phyloP scores from a whole-genome alignment of 2,888 invertebrate genomes.

The Drosophila paramelanica region DNA sequence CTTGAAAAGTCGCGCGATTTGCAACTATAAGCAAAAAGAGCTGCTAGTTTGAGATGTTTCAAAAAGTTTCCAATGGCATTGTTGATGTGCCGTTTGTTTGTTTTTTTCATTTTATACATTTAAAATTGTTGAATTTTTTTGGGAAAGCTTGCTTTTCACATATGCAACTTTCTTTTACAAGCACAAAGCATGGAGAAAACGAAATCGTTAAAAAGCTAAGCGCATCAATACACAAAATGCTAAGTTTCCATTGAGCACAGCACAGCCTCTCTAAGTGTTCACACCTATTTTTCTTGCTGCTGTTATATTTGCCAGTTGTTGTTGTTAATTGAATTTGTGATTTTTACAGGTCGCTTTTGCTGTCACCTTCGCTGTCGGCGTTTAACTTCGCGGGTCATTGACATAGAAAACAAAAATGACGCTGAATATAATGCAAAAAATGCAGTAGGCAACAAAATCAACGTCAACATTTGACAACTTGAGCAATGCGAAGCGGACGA shows the following conservation, averaged over 20 bases:
- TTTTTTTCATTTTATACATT: neutral
- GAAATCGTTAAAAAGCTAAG: slow-evolving; percentile 39
- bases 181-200: slow-evolving; percentile 27
- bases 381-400: slow-evolving; percentile 53
- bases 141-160: slow-evolving; percentile 39
- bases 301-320: slow-evolving; percentile 7
- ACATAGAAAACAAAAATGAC: slow-evolving; percentile 48
- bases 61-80: slow-evolving; percentile 8
- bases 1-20: slow-evolving; percentile 62
- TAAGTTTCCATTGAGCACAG: slow-evolving; percentile 1
- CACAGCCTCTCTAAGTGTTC: slow-evolving; percentile 18
- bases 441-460: slow-evolving; percentile 28
- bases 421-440: slow-evolving; percentile 25
- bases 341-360: slow-evolving; percentile 28
- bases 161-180: slow-evolving; percentile 45
- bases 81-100: slow-evolving; percentile 1
- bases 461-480: slow-evolving; percentile 29
- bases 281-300: slow-evolving; percentile 10
- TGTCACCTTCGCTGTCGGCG: slow-evolving; percentile 8
- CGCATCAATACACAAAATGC: slow-evolving; percentile 32
- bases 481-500: slow-evolving; percentile 20
- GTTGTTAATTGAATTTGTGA: slow-evolving; percentile 29
- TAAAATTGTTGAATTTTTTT: neutral
- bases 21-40: slow-evolving; percentile 35
- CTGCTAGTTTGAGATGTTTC: slow-evolving; percentile 7